Conservation (phyloP, 2,888 invertebrate species). For the Anodontia alba region DNA sequence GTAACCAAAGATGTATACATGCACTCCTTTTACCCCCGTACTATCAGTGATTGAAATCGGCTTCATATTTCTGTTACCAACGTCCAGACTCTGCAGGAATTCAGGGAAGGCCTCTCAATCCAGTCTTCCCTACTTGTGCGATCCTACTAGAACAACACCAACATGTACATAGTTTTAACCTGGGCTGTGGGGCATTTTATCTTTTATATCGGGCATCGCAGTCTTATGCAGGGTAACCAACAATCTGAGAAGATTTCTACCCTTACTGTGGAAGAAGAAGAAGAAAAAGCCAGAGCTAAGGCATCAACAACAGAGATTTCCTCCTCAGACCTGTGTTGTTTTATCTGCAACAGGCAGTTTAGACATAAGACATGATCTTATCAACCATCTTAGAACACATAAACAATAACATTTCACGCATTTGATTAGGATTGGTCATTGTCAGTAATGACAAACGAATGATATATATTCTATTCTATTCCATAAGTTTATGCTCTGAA, state of each 20-base stretch:
- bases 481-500: no score
- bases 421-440: no score
- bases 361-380: no score
- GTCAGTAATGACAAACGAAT: no score
- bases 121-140: background rate
- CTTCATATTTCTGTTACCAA: background rate
- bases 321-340: no score
- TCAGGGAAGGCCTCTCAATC: background rate
- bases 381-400: no score
- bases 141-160: background rate
- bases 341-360: no score
- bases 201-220: background rate
- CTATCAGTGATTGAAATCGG: background rate
- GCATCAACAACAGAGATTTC: no score
- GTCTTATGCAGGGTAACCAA: background rate
- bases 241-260: background rate
- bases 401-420: no score
- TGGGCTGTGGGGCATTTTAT: background rate
- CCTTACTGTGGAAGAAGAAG: background rate
- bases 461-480: no score
- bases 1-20: background rate
- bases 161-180: constrained; percentile 1
- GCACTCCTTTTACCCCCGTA: background rate
- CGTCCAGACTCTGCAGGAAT: background rate
- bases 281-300: no score